phyloP scores from a whole-genome alignment of 1,140 invertebrate genomes.

The Pantala flavescens region DNA sequence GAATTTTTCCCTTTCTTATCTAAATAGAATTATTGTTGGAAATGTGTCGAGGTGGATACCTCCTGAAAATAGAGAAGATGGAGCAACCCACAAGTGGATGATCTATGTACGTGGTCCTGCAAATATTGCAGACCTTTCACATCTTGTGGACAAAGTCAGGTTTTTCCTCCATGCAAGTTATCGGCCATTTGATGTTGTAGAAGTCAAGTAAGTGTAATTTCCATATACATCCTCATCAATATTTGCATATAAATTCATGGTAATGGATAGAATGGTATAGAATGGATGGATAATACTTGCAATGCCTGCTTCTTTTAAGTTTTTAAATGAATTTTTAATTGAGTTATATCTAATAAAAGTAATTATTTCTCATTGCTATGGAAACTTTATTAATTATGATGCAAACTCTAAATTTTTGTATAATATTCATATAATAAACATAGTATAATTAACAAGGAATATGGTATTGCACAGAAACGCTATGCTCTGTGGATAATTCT shows the following conservation, averaged over 20 bases:
- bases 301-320: too few relatives aligned
- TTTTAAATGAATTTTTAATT: too few relatives aligned
- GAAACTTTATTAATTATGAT: too few relatives aligned
- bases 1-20: too few relatives aligned
- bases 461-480: too few relatives aligned
- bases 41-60: slow-evolving; percentile 80
- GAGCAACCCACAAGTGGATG: slow-evolving; percentile 82
- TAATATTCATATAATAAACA: too few relatives aligned
- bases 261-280: background rate
- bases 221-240: slow-evolving; percentile 16
- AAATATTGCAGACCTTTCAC: slow-evolving; percentile 46
- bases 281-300: background rate
- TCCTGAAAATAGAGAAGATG: slow-evolving; percentile 49
- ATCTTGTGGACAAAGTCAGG: slow-evolving; percentile 60
- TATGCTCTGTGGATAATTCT: too few relatives aligned
- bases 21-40: slow-evolving; percentile 54
- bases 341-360: too few relatives aligned
- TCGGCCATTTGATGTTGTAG: slow-evolving; percentile 74
- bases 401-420: too few relatives aligned
- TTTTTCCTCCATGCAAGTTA: slow-evolving; percentile 80
- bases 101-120: slow-evolving; percentile 66
- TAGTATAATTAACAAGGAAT: too few relatives aligned
- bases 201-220: slow-evolving; percentile 49
- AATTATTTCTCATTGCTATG: too few relatives aligned
- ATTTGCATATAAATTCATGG: background rate